Conservation (phyloP, 2,113 vertebrate genomes). For the Rhagologus leucostigma region DNA sequence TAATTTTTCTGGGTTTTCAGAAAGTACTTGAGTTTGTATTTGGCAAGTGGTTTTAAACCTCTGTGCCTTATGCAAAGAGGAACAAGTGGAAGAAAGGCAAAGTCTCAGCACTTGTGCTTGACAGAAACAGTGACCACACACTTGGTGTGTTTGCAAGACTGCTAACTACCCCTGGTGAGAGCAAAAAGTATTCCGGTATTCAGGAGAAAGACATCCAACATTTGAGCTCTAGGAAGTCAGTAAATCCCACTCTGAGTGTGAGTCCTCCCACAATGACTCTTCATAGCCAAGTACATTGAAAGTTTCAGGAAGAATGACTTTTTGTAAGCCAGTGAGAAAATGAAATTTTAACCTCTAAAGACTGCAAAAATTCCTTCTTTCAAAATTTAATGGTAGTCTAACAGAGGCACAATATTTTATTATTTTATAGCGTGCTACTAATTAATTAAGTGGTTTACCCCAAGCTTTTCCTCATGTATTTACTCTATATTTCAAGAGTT, state of each 20-base stretch:
- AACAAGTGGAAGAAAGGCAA: neutral
- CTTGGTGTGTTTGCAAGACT: neutral
- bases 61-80: neutral
- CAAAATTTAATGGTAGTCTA: neutral
- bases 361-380: neutral
- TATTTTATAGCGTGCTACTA: neutral
- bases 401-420: neutral
- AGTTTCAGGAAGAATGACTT: rapidly evolving
- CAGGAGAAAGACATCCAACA: neutral
- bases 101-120: neutral
- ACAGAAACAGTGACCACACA: neutral
- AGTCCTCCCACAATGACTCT: neutral
- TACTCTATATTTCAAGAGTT: neutral
- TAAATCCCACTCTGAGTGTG: rapidly evolving
- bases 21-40: neutral
- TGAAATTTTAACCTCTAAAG: neutral
- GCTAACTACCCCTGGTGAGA: neutral
- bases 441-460: neutral
- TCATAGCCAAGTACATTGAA: neutral
- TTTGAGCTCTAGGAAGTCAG: neutral
- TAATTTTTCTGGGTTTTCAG: neutral
- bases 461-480: neutral
- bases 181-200: neutral
- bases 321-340: neutral
- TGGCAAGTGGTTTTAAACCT: neutral